Base-by-base conservation (phyloP, 2,113 vertebrate species). In the Nesospiza acunhae region DNA sequence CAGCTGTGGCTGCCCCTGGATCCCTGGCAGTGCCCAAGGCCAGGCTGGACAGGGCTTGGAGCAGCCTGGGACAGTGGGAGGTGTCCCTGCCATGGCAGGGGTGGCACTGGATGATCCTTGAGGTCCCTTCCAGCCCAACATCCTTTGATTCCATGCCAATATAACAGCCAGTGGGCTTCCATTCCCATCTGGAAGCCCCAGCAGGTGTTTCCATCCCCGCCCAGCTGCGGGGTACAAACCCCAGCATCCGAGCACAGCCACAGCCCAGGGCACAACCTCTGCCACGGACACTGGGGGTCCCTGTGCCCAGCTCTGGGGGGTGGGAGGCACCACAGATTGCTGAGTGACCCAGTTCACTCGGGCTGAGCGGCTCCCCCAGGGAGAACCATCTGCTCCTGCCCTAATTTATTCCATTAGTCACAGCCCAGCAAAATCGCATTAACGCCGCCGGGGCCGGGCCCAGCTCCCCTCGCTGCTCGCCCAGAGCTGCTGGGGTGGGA, bases 371-470 rank as follows among this genome's bases (percentile, higher is more conserved):
- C 73, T 94, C 97, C 94, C 87, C 94, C 58, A 68, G 79, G 67
- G 84, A 96, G 91, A 93, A 92, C 97, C 98, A 98, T 98, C 98
- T 98, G 98, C 97, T 96, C 52, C 79, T 94, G 97, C 88, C 97
- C 97, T 98, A 97, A 98, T 98, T 98, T 97, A 97, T 63, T 95
- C 94, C 97, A 97, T 95, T 89, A 98, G 94, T 96, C 93, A 97
- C 79, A 93, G 94, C 74, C 83, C 94, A 33, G 72, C 9, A 87
- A 94, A 97, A 97, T 90, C 77, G 35, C 42, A 95, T 94, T 91
- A 96, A 37, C 53, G 22, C 1, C 11, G 55, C 58, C 1, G 37
- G 83, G 89, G 31, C 62, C 46, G 75, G 9, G 46, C 47, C 14
- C 47, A 39, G 68, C 69, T 73, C 59, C 3, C 50, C 50, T 35